Evolutionary conservation across 2,113 vertebrate species (phyloP), one percentile per base, ranked within the genome.

Genomic region (Turnix velox): DNA sequence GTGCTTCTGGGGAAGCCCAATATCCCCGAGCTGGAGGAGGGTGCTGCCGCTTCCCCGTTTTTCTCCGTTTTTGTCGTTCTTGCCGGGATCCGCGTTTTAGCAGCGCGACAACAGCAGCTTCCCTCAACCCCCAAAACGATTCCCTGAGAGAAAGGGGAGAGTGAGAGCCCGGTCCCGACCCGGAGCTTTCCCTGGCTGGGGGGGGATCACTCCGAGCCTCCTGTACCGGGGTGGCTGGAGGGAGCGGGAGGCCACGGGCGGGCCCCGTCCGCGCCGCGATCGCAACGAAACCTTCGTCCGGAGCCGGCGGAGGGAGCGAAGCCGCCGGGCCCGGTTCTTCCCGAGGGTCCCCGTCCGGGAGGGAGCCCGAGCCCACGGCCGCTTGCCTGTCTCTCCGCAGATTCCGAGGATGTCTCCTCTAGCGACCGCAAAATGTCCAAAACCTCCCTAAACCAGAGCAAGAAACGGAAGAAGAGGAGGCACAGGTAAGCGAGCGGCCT

Each of bases 401-500:
- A 99, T 97, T 99, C 99, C 14, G 99, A 99, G 55, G 99, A 99
- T 97, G 98, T 99, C 62, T 99, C 99, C 67, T 99, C 99, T 84
- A 99, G 98, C 93, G 99, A 99, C 96, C 97, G 98, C 51, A 99
- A 98, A 98, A 96, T 98, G 92, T 98, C 98, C 63, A 99, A 99
- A 95, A 98, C 98, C 28, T 98, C 98, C 79, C 93, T 99, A 96
- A 98, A 96, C 93, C 99, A 99, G 97, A 99, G 98, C 97, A 99
- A 99, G 97, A 99, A 99, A 97, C 98, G 99, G 73, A 99, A 99
- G 98, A 99, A 99, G 97, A 98, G 99, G 94, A 96, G 99, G 35
- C 99, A 99, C 98, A 98, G 99, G 99, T 99, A 97, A 97, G 97
- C 27, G 8, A 62, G 63, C 20, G 14, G 52, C 45, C 25, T 42